Base-by-base conservation (phyloP, 2,797 vertebrate species). In the Oreonectes daqikongensis region DNA sequence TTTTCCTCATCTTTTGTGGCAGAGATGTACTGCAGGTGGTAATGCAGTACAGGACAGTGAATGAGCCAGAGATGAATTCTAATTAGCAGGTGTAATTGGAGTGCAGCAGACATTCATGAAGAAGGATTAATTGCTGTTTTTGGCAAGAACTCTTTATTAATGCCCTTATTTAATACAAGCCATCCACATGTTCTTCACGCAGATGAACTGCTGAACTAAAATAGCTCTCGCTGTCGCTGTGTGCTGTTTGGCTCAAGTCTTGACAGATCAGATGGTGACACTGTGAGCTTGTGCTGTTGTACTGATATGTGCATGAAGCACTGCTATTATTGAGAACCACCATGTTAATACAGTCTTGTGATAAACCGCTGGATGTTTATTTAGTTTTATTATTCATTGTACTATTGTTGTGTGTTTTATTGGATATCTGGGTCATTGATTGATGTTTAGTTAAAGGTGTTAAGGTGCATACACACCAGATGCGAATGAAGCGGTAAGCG, bases 61-160 rank as follows among this genome's bases (percentile, higher is more conserved):
- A 50, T 24, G 50, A 50, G 48, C 46, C 30, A 77, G 52, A 55
- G 83, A 66, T 57, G 30, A 70, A 76, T 80, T 76, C 78, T 81
- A 81, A 85, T 84, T 83, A 85, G 81, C 77, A 81, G 72, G 77
- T 76, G 59, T 84, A 83, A 84, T 84, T 84, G 81, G 70, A 81
- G 65, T 74, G 79, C 71, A 72, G 78, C 80, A 80, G 77, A 79
- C 79, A 75, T 71, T 84, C 82, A 82, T 84, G 77, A 81, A 81
- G 82, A 74, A 79, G 84, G 82, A 84, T 84, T 82, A 81, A 81
- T 81, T 65, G 48, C 77, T 72, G 75, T 76, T 82, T 82, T 83
- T 73, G 79, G 81, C 84, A 80, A 84, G 81, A 73, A 79, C 68
- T 82, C 75, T 75, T 20, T 75, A 78, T 83, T 81, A 85, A 83